Conservation (phyloP, 30 jellyfish, hydroid and myxozoan species). For the Turritopsis dohrnii region DNA sequence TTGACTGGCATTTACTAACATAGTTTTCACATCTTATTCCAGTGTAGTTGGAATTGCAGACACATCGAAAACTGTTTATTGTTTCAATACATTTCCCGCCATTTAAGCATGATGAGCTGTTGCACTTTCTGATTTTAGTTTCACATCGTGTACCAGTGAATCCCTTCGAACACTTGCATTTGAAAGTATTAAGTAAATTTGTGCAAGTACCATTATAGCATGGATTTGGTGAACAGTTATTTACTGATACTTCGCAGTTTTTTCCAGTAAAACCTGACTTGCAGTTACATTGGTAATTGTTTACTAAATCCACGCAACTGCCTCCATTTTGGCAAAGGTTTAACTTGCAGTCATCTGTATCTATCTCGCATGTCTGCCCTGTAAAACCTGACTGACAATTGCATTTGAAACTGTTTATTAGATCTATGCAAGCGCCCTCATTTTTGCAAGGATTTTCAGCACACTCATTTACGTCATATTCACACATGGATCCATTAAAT, state of each 20-base stretch:
- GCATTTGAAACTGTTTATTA: slow-evolving; percentile 5
- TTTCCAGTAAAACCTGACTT: neutral
- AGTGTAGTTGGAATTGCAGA: neutral
- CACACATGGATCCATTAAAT: neutral
- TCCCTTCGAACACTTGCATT: neutral
- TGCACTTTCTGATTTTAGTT: neutral
- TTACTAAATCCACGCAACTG: slow-evolving; percentile 2
- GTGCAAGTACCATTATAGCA: slow-evolving; percentile 3
- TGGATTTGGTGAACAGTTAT: slow-evolving; percentile 8
- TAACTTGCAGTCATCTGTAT: neutral
- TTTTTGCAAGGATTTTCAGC: neutral
- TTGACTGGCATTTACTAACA: neutral
- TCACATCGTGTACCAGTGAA: slow-evolving; percentile 1
- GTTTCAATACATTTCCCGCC: neutral
- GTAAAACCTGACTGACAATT: slow-evolving; percentile 9
- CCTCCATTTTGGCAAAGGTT: slow-evolving; percentile 14
- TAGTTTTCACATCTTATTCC: neutral
- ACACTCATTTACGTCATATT: neutral
- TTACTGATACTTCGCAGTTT: neutral
- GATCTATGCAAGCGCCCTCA: neutral
- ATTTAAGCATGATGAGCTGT: neutral
- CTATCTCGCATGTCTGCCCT: neutral
- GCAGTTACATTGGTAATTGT: neutral
- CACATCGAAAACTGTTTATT: neutral
- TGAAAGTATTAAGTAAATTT: neutral